Evolutionary conservation across 2,113 vertebrate genomes (phyloP).

Genomic region (Micronycteris hirsuta): DNA sequence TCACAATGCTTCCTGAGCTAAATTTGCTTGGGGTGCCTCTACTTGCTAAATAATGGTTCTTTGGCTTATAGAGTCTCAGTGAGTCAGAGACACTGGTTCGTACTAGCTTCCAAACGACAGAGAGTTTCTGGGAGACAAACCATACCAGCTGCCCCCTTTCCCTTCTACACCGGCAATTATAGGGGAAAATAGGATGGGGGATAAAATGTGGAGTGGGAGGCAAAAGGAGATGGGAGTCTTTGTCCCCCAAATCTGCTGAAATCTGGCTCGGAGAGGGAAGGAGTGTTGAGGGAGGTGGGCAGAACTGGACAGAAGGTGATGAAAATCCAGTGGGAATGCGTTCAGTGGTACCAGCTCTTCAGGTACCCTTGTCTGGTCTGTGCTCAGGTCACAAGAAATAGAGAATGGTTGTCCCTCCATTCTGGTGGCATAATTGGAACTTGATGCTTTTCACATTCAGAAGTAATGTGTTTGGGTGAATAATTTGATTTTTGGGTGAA

Average conservation of each 20-base stretch:
- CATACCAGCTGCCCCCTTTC: background rate
- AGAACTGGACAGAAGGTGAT: background rate
- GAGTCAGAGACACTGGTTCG: background rate
- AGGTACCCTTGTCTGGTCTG: too few relatives aligned
- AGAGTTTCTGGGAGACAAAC: background rate
- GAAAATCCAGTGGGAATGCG: fast-evolving
- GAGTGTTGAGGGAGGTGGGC: background rate
- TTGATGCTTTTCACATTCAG: background rate
- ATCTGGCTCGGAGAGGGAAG: background rate
- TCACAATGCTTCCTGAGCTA: background rate
- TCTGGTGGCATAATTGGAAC: background rate
- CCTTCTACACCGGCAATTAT: background rate
- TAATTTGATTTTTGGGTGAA: background rate
- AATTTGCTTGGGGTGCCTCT: background rate
- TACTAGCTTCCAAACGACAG: background rate
- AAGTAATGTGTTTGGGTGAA: background rate
- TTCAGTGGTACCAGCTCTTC: fast-evolving
- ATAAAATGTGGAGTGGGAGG: background rate
- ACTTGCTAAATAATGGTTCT: background rate
- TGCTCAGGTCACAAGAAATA: background rate
- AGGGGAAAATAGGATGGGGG: background rate
- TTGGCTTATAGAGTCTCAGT: background rate
- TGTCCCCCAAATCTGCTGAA: background rate
- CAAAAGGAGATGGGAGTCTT: background rate
- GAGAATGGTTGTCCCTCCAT: background rate